Conservation (phyloP, 2,888 invertebrate genomes). For the Parnassius apollo region DNA sequence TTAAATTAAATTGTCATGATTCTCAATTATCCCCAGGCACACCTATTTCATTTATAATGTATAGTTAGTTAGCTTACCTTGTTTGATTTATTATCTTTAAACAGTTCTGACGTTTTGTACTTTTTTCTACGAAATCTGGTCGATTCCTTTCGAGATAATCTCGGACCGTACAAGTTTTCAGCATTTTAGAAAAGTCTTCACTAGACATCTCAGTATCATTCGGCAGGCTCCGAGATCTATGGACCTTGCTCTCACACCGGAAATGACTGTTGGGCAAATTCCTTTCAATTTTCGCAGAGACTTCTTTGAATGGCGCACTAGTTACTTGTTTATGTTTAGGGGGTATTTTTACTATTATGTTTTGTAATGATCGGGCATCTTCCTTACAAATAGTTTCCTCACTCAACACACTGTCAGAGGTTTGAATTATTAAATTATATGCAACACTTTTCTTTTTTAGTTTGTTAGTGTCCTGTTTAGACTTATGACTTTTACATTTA, state of each 20-base stretch:
- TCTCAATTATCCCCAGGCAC: too few species aligned
- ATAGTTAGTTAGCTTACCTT: constrained; percentile 48
- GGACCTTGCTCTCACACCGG: constrained; percentile 34
- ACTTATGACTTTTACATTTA: constrained; percentile 54
- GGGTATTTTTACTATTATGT: constrained; percentile 70
- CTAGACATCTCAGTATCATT: constrained; percentile 62
- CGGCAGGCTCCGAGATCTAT: constrained; percentile 55
- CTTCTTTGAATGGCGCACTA: constrained; percentile 55
- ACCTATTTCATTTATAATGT: background rate
- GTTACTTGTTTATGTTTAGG: constrained; percentile 44
- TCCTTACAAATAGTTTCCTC: constrained; percentile 50
- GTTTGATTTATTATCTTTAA: constrained; percentile 60
- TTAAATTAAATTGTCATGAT: too few species aligned
- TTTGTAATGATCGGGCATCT: constrained; percentile 49
- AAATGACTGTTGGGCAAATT: constrained; percentile 40
- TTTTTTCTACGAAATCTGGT: constrained; percentile 84
- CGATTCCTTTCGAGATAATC: constrained; percentile 86
- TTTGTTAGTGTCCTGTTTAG: constrained; percentile 51
- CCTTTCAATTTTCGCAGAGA: constrained; percentile 51
- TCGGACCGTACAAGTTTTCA: constrained; percentile 75
- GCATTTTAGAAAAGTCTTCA: constrained; percentile 49
- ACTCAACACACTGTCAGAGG: constrained; percentile 65
- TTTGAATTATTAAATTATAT: constrained; percentile 72
- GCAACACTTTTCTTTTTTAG: constrained; percentile 63
- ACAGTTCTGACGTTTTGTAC: constrained; percentile 58